Conservation (phyloP, 92 coral and sea anemone genomes). For the Desmophyllum pertusum region DNA sequence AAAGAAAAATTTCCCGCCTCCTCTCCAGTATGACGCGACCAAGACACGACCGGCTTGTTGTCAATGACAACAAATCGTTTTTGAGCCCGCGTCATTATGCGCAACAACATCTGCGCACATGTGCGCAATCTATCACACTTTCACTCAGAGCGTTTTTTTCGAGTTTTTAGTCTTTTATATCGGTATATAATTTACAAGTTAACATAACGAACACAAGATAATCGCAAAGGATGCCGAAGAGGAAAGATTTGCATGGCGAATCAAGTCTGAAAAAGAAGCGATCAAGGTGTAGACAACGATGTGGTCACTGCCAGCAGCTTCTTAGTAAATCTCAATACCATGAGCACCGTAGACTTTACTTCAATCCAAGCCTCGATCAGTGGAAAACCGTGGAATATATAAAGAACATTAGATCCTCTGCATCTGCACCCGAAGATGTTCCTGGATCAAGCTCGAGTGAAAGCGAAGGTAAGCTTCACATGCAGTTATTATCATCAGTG, state of each 20-base stretch:
- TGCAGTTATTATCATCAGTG: not conserved
- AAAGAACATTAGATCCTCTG: not conserved
- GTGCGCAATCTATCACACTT: too few species aligned
- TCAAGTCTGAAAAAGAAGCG: not conserved
- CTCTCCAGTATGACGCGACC: not conserved
- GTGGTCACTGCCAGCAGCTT: conserved; percentile 17
- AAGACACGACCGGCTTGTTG: too few species aligned
- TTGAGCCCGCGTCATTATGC: too few species aligned
- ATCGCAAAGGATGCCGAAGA: conserved; percentile 12
- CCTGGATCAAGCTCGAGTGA: conserved; percentile 22
- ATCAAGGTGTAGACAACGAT: not conserved
- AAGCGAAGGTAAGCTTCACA: conserved; percentile 10
- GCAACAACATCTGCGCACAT: too few species aligned
- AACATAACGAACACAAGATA: not conserved
- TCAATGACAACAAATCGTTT: too few species aligned
- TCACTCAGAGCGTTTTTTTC: too few species aligned
- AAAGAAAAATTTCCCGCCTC: not conserved
- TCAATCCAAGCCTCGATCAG: not conserved
- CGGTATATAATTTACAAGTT: too few species aligned
- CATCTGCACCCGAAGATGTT: not conserved
- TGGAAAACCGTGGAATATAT: conserved; percentile 6
- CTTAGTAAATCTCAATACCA: conserved; percentile 22
- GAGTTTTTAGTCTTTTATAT: not conserved
- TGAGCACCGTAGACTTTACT: conserved; percentile 10
- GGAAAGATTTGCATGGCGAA: not conserved